Conservation (phyloP, 2,888 invertebrate genomes). For the Osedax fenrisi region DNA sequence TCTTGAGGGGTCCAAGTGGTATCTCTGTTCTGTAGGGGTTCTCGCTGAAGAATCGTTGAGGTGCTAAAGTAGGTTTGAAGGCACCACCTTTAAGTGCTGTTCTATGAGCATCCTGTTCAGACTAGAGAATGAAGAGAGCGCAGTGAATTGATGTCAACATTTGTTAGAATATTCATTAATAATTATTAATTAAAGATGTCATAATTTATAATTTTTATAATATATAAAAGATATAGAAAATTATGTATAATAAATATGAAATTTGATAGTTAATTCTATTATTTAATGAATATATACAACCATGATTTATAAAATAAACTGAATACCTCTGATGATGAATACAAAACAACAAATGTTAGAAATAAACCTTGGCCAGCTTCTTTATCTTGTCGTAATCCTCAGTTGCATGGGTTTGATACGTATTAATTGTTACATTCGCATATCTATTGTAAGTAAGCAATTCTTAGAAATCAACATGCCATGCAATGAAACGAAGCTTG, state of each 20-base stretch:
- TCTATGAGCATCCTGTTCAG: slow-evolving; percentile 44
- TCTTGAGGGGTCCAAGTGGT: slow-evolving; percentile 36
- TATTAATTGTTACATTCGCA: slow-evolving; percentile 43
- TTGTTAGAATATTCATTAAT: too few species aligned
- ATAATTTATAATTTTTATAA: too few species aligned
- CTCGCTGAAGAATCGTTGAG: slow-evolving; percentile 45
- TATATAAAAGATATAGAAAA: too few species aligned
- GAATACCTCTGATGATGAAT: too few species aligned
- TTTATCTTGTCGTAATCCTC: slow-evolving; percentile 44
- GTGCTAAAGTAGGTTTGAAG: slow-evolving; percentile 48
- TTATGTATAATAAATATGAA: too few species aligned
- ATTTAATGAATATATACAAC: too few species aligned
- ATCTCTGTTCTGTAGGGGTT: slow-evolving; percentile 47
- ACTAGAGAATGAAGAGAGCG: slow-evolving; percentile 40
- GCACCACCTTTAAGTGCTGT: slow-evolving; percentile 45
- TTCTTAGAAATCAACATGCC: neutral
- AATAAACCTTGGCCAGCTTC: slow-evolving; percentile 45
- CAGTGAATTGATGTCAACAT: too few species aligned
- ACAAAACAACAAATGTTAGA: too few species aligned
- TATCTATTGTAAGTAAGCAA: slow-evolving; percentile 38
- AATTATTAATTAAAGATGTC: too few species aligned
- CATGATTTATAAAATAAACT: too few species aligned
- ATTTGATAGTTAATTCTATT: too few species aligned
- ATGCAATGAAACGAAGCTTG: too few species aligned
- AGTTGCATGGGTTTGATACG: slow-evolving; percentile 44